Evolutionary conservation across 2,113 vertebrate species (phyloP), one percentile per base, ranked within the genome.

Genomic region (Pteropus alecto): DNA sequence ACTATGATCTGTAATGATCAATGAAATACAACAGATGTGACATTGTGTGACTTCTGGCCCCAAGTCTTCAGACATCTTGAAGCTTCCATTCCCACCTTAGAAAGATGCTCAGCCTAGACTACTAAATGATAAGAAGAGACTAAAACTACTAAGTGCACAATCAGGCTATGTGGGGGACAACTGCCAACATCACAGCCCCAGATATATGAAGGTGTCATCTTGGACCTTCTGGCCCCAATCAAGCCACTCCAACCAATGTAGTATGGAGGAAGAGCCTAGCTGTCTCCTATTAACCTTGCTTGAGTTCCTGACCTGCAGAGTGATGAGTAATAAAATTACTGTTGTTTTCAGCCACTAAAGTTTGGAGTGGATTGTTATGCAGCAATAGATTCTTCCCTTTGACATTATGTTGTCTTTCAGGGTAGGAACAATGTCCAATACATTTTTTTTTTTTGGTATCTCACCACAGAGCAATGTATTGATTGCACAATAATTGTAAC

Each of bases 401-500:
- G 81, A 74, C 58, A 63, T 74, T 68, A 74, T 26, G 54, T 48
- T 92, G 61, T 83, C 33, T 92, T 94, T 93, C 35, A 93, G 33
- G 73, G 58, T 21, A 77, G 61, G 48, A 87, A 71, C 63, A 6
- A 26, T n/a, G 35, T 68, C 35, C 58, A 63, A 3, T 54, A n/a
- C 7, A 35, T 48, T 95, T 82, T 73, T 67, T 46, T 67, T 76
- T 48, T 56, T 28, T 28, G 78, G 7, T 93, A 10, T 94, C 18
- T 94, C 18, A 70, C 33, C 48, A 92, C 28, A 94, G 46, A 76
- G 58, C 71, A 90, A 54, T 84, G 2, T 84, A 38, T 67, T 96
- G 41, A 46, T 79, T 93, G 77, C n/a, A 79, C 38, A 94, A 43
- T n/a, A 93, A 79, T 18, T 81, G 19, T 87, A 87, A 94, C 41